Base-by-base conservation (phyloP, 2,797 vertebrate species). In the Loriculus beryllinus region DNA sequence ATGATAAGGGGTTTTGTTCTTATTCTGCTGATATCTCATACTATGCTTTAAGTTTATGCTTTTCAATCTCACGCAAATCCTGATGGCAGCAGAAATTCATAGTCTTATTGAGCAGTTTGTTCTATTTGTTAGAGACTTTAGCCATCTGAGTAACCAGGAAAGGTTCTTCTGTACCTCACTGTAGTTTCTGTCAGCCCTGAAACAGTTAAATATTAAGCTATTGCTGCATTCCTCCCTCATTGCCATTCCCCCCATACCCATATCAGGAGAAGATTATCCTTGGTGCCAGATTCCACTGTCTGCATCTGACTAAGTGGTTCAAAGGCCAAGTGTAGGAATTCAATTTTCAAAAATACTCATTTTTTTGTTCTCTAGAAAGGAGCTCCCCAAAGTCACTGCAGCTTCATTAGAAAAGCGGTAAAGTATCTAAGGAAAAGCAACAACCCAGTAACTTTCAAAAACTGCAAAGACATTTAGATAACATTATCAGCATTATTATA, bases 261-360 rank as follows among this genome's bases (percentile, higher is more conserved):
- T 96, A 97, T 96, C 96, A 77, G 93, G 90, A 92, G 92, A 96
- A 96, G 88, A 93, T 91, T 95, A 92, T 94, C 95, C 95, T 77
- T 76, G 82, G 92, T 96, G 94, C 95, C 88, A 93, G 95, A 95
- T 93, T 92, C 94, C 95, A 93, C 84, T 92, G 92, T 93, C 93
- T 93, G 95, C 94, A 93, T 96, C 94, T 94, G 96, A 89, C 92
- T 94, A 77, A 95, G 82, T 82, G 89, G 95, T 93, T 96, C 90
- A 95, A 92, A 91, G 45, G 83, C 90, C 86, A 94, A 86, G 54
- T 78, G 60, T 28, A 90, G 91, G 86, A 90, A 92, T 95, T 94
- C 82, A 26, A 23, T 82, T 68, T 81, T 26, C 35, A 86, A 95
- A 93, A 94, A 56, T 51, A 52, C 23, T 72, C 17, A 7, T 68